phyloP scores from a whole-genome alignment of 2,888 invertebrate species.

The Phalangium opilio region DNA sequence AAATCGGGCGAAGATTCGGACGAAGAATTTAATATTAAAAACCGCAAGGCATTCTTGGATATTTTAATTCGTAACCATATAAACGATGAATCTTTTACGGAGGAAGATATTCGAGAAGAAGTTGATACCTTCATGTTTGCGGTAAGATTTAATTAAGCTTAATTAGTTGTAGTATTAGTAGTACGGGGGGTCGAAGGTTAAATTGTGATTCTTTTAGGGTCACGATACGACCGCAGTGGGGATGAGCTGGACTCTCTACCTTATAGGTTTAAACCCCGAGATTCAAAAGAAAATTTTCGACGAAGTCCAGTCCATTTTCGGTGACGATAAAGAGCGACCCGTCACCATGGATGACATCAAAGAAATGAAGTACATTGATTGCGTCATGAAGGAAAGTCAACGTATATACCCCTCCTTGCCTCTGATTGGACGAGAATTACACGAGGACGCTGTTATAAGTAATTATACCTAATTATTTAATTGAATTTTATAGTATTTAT shows the following conservation, averaged over 20 bases:
- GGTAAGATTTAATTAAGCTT: constrained; percentile 20
- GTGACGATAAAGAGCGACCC: constrained; percentile 51
- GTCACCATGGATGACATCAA: constrained; percentile 60
- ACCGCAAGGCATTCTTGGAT: constrained; percentile 30
- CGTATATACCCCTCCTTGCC: constrained; percentile 33
- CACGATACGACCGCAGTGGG: constrained; percentile 54
- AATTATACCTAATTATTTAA: constrained; percentile 14
- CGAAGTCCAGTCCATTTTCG: constrained; percentile 58
- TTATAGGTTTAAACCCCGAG: constrained; percentile 42
- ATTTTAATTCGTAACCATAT: constrained; percentile 26
- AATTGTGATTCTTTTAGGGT: constrained; percentile 7
- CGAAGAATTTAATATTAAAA: constrained; percentile 10
- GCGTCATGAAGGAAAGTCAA: constrained; percentile 31
- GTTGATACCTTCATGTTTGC: constrained; percentile 36
- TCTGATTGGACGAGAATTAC: constrained; percentile 26
- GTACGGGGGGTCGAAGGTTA: no score
- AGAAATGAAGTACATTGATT: constrained; percentile 45
- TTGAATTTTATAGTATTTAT: not conserved
- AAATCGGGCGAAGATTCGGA: constrained; percentile 11
- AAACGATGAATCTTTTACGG: constrained; percentile 24
- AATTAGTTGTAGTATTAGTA: no score
- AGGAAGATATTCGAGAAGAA: constrained; percentile 31
- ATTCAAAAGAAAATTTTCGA: constrained; percentile 47
- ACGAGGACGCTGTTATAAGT: constrained; percentile 27
- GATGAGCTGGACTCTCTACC: constrained; percentile 61